phyloP scores from a whole-genome alignment of 1,140 invertebrate species.

The Fopius arisanus region DNA sequence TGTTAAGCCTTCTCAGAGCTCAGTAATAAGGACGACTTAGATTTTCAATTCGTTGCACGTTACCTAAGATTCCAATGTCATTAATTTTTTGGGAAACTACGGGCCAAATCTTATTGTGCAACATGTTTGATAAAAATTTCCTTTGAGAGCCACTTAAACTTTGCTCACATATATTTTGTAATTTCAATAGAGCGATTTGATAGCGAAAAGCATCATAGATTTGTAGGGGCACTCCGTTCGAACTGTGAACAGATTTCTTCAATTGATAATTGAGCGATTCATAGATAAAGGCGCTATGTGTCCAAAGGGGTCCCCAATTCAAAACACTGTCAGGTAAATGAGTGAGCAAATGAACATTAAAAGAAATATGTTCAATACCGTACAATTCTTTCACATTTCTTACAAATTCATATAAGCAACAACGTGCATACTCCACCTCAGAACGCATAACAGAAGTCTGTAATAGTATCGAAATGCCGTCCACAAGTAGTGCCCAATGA shows the following conservation, averaged over 20 bases:
- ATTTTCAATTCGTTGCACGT: too few relatives aligned
- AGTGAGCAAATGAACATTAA: conserved; percentile 39
- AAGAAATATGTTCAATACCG: conserved; percentile 30
- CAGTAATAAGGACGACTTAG: too few relatives aligned
- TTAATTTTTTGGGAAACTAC: too few relatives aligned
- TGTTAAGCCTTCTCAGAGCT: too few relatives aligned
- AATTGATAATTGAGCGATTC: conserved; percentile 29
- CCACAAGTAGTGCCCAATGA: conserved; percentile 42
- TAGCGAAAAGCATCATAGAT: conserved; percentile 18
- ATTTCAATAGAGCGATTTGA: too few relatives aligned
- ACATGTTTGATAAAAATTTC: too few relatives aligned
- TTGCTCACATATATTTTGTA: too few relatives aligned
- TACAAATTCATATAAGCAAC: conserved; percentile 28
- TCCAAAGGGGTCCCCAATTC: conserved; percentile 38
- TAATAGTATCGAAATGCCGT: conserved; percentile 37
- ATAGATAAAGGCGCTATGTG: conserved; percentile 34
- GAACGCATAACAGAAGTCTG: conserved; percentile 30
- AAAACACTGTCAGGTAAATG: conserved; percentile 33
- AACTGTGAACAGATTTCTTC: conserved; percentile 20
- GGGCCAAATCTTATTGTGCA: too few relatives aligned
- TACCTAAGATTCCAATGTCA: too few relatives aligned
- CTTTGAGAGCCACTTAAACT: too few relatives aligned
- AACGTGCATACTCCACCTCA: conserved; percentile 21
- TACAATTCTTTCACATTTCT: conserved; percentile 32
- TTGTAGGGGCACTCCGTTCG: conserved; percentile 24